Base-by-base conservation (phyloP, 1,140 invertebrate species). In the Drosophila parvula region DNA sequence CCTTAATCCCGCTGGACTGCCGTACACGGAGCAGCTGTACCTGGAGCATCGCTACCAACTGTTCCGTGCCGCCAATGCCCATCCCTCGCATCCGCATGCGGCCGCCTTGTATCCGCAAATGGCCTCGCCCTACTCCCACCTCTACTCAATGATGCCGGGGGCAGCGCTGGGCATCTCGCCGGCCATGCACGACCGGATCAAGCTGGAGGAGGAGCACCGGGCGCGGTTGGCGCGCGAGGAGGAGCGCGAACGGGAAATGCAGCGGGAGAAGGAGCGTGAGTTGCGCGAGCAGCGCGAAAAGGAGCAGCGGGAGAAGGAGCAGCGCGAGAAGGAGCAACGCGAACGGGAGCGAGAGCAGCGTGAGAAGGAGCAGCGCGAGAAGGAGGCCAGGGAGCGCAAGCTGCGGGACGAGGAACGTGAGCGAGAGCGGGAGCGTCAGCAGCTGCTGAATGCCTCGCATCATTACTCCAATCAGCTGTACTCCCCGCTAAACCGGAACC, bases 31-130 rank as follows among this genome's bases (percentile, higher is more conserved):
- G 91, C 95, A 96, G 65, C 92, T 96, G 79, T 95, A 96, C 90
- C 93, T 96, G 90, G 96, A 97, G 91, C 93, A 96, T 70, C 95
- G 95, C 92, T 90, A 91, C 64, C 91, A 92, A 69, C 93, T 96
- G 92, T 92, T 96, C 77, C 94, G 96, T 74, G 92, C 94, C 5
- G 86, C 94, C 16, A 79, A 82, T 34, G 89, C 86, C 4, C 91
- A 92, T 71, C 90, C 91, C 55, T 60, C 89, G 38, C 91, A 92
- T 81, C 91, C 91, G 5, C 91, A 92, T 65, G 85, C 91, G 4
- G 84, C 84, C 5, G 84, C 91, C 2, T 45, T 92, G 30, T 92
- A 92, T 22, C 93, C 94, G 40, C 93, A 95, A 59, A 93, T 93
- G 79, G 94, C 94, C 83, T 92, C 93, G 30, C 93, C 93, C 50